Evolutionary conservation across 2,888 invertebrate species (phyloP).

Genomic region (Bombylius major): DNA sequence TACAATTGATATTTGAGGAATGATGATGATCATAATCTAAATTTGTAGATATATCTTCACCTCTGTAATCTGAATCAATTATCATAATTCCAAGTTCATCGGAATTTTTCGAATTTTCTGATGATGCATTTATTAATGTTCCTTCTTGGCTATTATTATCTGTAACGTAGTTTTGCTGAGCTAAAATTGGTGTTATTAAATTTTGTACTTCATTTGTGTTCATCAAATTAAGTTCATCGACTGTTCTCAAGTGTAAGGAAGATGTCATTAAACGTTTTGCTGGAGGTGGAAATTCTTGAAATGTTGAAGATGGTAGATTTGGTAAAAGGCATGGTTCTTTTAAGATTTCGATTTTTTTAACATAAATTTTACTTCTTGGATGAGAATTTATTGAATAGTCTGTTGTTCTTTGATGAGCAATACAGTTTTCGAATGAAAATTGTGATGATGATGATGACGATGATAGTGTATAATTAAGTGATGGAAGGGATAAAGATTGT

Average conservation of each 20-base stretch:
- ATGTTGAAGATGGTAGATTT: conserved; percentile 1
- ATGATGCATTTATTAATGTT: conserved; percentile 11
- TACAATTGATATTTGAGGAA: no score
- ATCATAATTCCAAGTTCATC: conserved; percentile 5
- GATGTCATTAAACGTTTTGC: conserved; percentile 18
- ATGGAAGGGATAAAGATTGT: no score
- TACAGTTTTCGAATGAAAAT: neutral
- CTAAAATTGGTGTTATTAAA: conserved; percentile 29
- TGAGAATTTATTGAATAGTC: conserved; percentile 1
- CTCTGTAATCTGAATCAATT: no score
- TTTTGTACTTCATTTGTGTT: conserved; percentile 34
- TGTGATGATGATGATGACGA: neutral
- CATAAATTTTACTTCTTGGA: conserved; percentile 28
- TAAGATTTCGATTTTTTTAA: conserved; percentile 29
- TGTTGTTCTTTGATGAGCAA: neutral
- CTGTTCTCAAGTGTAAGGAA: conserved; percentile 31
- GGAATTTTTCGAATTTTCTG: conserved; percentile 17
- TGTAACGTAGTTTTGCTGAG: conserved; percentile 14
- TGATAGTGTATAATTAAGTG: neutral
- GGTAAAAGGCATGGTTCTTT: conserved; percentile 21
- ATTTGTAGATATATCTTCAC: no score
- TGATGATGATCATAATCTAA: no score
- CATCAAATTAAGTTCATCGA: conserved; percentile 35
- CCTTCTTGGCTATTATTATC: neutral
- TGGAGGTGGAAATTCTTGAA: conserved; percentile 17